Base-by-base conservation (phyloP, 2,888 invertebrate genomes). In the Anthrax anthrax region DNA sequence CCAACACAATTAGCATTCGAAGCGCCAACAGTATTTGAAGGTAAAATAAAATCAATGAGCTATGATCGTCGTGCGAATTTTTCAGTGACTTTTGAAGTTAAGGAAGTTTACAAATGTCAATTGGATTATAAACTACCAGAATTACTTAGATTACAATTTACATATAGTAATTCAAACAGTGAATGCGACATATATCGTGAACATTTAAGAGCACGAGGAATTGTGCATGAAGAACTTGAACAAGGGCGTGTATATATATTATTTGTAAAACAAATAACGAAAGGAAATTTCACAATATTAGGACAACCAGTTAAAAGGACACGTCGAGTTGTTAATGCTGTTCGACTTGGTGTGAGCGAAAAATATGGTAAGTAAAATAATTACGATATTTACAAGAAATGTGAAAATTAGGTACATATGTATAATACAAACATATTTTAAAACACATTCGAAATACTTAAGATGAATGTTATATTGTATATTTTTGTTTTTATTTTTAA, bases 1-100 rank as follows among this genome's bases (percentile, higher is more conserved):
- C 74, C 79, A 47, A 74, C 76, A 42, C 75, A 77, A 58, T 70
- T 80, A 56, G 79, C 80, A 18, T 78, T 69, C 63, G 69, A 73
- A 51, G 79, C 80, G 52, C 75, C 77, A 53, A 78, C 77, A 46
- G 78, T 81, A 42, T 77, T 81, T 63, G 73, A 74, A 62, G 81
- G 78, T 50, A 77, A 76, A 59, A 78, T 76, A 48, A 69, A 76
- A 52, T 78, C 79, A 54, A 75, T 76, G 72, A 75, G 76, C 54
- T 69, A 73, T 45, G 67, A 72, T 55, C 70, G 75, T 43, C 71
- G 72, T 43, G 67, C 71, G 46, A 75, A 75, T 57, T 80, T 78
- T 65, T 75, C 76, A 52, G 80, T 77, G 54, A 77, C 79, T 50
- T 78, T 81, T 64, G 76, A 76, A 61, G 78, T 81, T 54, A 70